Percentiles rank a stretch among this genome's conserved stretches.
phyloP scores from a whole-genome alignment of 2,113 vertebrate species.

The Gadus chalcogrammus region DNA sequence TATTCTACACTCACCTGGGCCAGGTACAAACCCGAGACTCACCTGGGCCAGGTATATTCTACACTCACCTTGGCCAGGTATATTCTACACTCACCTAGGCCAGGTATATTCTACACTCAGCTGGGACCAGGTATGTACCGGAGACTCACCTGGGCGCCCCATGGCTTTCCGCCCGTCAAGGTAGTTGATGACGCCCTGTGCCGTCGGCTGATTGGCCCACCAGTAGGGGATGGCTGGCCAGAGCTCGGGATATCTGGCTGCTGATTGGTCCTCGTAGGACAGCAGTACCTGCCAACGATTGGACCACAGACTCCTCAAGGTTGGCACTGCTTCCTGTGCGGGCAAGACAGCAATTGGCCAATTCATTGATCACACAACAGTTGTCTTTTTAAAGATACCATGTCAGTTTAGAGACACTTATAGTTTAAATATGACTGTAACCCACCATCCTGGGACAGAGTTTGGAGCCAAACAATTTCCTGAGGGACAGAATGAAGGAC shows the following conservation, averaged over 20 bases:
- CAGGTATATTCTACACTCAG: no score
- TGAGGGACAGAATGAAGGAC: constrained; percentile 73
- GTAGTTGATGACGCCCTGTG: constrained; percentile 69
- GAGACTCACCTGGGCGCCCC: constrained; percentile 80
- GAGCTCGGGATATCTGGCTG: constrained; percentile 67
- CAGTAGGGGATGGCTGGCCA: constrained; percentile 84
- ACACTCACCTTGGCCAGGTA: neutral
- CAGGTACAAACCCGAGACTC: no score
- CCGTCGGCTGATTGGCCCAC: constrained; percentile 80
- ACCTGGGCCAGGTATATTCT: no score
- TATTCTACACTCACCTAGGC: neutral
- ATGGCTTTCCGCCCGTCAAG: constrained; percentile 74
- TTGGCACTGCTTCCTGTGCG: constrained; percentile 68
- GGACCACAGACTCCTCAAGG: constrained; percentile 79
- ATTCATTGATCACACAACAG: no score
- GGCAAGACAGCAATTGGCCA: neutral
- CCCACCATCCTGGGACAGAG: constrained; percentile 82
- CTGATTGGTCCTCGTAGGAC: constrained; percentile 74
- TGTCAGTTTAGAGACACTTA: no score
- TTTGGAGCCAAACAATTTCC: constrained; percentile 77
- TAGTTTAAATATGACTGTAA: constrained; percentile 1
- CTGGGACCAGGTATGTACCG: neutral
- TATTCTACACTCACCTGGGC: neutral
- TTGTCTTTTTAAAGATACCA: no score
- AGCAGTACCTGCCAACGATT: constrained; percentile 79